Conservation (phyloP, 1,140 invertebrate genomes). For the Acromyrmex echinatior region DNA sequence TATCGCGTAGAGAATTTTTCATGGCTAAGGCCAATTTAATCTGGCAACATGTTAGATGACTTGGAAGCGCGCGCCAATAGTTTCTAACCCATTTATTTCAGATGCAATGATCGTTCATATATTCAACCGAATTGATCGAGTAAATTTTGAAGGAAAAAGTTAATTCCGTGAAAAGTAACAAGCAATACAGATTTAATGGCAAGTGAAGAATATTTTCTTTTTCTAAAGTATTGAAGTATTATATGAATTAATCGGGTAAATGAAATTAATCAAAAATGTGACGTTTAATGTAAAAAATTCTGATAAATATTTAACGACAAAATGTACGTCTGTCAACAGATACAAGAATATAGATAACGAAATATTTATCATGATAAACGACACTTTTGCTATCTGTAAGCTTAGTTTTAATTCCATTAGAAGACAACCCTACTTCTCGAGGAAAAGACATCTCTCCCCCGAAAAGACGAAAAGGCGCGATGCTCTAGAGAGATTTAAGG, state of each 20-base stretch:
- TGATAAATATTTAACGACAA: conserved; percentile 72
- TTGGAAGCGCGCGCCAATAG: conserved; percentile 78
- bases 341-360: conserved; percentile 70
- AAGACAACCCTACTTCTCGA: conserved; percentile 71
- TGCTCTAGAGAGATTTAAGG: conserved; percentile 70
- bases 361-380: conserved; percentile 81
- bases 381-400: conserved; percentile 78
- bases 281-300: background rate
- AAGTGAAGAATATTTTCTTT: background rate
- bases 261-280: background rate
- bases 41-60: conserved; percentile 79
- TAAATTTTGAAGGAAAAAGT: conserved; percentile 17
- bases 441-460: conserved; percentile 24
- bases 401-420: conserved; percentile 85
- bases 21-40: conserved; percentile 78
- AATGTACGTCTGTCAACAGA: conserved; percentile 31
- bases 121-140: conserved; percentile 50
- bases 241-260: background rate
- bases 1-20: conserved; percentile 60
- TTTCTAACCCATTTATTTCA: conserved; percentile 85
- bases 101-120: conserved; percentile 64
- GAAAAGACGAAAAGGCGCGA: conserved; percentile 51
- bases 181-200: conserved; percentile 35
- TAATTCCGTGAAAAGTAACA: conserved; percentile 24
- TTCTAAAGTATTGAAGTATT: background rate